Percentiles rank a stretch among this genome's conserved stretches.
phyloP scores from a whole-genome alignment of 2,888 invertebrate genomes.

The Hymenopus coronatus region DNA sequence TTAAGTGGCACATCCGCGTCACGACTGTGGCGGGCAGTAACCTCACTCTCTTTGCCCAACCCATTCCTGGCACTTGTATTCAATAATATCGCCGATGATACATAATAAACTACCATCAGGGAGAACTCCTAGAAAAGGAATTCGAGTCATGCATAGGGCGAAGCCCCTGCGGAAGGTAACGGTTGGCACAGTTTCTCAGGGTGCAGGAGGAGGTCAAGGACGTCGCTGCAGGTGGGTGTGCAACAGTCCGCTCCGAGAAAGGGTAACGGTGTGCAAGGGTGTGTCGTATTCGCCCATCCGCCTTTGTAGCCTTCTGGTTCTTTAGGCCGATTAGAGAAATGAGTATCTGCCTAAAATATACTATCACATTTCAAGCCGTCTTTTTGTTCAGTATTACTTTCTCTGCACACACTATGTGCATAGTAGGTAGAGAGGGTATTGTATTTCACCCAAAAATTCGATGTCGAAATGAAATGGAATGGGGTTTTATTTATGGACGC shows the following conservation, averaged over 20 bases:
- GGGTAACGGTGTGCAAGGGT: not conserved
- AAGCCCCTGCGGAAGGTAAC: not conserved
- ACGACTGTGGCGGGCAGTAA: not conserved
- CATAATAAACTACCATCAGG: not conserved
- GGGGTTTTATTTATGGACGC: no score
- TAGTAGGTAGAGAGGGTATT: no score
- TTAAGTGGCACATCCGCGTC: not conserved
- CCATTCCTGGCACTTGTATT: not conserved
- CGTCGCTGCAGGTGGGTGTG: not conserved
- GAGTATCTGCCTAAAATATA: no score
- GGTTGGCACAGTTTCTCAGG: not conserved
- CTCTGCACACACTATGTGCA: no score
- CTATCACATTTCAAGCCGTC: no score
- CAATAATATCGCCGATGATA: not conserved
- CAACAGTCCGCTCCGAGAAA: no score
- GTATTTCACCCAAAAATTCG: no score
- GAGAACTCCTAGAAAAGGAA: not conserved
- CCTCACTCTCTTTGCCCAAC: not conserved
- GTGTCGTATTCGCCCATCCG: not conserved
- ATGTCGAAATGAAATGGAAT: no score
- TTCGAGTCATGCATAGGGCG: not conserved
- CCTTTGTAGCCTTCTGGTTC: not conserved
- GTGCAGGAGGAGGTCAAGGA: not conserved
- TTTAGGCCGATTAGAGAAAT: no score
- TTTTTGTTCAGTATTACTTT: no score